Evolutionary conservation across 2,797 vertebrate species (phyloP).

Genomic region (Furcifer pardalis): DNA sequence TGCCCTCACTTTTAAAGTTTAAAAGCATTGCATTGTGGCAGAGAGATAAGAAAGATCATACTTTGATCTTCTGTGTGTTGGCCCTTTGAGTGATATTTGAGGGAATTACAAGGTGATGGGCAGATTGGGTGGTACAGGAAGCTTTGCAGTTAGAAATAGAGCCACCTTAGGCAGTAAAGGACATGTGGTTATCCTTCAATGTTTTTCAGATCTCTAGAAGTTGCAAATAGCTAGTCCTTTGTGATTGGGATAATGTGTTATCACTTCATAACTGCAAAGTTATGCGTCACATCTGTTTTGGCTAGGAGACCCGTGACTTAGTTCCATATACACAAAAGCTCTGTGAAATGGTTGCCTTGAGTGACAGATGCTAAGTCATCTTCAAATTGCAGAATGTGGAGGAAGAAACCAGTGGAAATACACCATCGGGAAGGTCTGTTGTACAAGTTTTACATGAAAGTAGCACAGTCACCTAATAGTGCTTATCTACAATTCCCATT

Average conservation of each 20-base stretch:
- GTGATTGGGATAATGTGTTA: too few species aligned
- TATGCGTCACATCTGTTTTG: too few species aligned
- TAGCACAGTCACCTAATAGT: neutral
- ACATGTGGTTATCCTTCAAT: too few species aligned
- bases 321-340: neutral
- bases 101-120: neutral
- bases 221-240: too few species aligned
- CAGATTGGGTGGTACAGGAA: too few species aligned
- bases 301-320: neutral
- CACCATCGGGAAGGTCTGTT: neutral
- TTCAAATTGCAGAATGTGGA: neutral
- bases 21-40: neutral
- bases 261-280: too few species aligned
- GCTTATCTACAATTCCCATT: neutral
- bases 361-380: neutral
- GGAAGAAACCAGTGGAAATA: neutral
- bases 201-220: too few species aligned
- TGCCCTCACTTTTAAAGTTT: neutral
- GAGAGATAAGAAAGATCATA: neutral
- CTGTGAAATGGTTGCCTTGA: neutral
- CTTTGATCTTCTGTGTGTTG: neutral
- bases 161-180: too few species aligned
- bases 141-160: too few species aligned
- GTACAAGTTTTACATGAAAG: neutral
- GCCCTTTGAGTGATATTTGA: neutral